phyloP scores from a whole-genome alignment of 1,140 invertebrate species.

The Cotesia typhae region DNA sequence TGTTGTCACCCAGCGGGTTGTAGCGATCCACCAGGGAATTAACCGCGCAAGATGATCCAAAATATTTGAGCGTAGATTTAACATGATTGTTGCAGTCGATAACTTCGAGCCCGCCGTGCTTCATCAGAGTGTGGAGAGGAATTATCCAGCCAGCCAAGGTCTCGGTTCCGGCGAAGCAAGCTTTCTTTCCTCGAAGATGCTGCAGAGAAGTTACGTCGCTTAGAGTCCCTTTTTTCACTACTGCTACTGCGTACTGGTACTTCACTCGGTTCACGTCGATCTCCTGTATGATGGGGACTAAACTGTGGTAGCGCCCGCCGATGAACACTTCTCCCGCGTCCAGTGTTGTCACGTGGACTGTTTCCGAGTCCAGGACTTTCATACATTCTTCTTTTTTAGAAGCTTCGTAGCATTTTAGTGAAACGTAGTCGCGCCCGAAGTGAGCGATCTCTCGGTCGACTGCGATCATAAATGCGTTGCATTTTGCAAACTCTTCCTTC shows the following conservation, averaged over 20 bases:
- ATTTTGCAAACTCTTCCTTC: conserved; percentile 78
- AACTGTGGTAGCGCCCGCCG: conserved; percentile 89
- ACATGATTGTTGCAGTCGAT: conserved; percentile 97
- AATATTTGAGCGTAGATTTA: conserved; percentile 89
- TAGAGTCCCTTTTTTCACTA: conserved; percentile 76
- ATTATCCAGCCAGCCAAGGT: conserved; percentile 92
- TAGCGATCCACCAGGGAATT: conserved; percentile 91
- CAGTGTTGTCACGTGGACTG: conserved; percentile 85
- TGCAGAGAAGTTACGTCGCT: conserved; percentile 71
- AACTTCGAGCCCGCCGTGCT: conserved; percentile 80
- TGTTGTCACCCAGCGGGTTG: conserved; percentile 92
- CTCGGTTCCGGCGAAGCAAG: conserved; percentile 92
- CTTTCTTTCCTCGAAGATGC: conserved; percentile 78
- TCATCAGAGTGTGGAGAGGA: conserved; percentile 87
- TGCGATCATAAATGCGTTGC: conserved; percentile 74
- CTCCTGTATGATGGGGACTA: conserved; percentile 90
- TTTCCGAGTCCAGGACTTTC: conserved; percentile 76
- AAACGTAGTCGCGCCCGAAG: conserved; percentile 72
- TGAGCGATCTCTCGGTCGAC: conserved; percentile 71
- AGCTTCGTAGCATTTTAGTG: conserved; percentile 73
- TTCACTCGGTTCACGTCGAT: conserved; percentile 69
- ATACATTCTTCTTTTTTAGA: conserved; percentile 87
- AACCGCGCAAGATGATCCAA: conserved; percentile 91
- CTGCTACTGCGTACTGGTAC: conserved; percentile 85
- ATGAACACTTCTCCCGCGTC: conserved; percentile 95